Conservation (phyloP, 2,797 vertebrate genomes). For the Furcifer pardalis region DNA sequence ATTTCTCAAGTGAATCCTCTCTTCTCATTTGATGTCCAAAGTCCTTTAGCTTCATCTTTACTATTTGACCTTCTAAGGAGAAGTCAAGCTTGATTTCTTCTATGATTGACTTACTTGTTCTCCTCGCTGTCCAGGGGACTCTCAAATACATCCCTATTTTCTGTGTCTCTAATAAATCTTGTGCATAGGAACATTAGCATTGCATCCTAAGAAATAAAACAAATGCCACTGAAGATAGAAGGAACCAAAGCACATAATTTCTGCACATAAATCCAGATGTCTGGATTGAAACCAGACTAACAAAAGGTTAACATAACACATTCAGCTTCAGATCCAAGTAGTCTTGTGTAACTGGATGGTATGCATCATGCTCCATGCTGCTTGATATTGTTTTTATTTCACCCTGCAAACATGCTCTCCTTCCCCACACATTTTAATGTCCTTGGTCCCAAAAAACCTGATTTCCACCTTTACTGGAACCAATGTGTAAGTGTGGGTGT, state of each 20-base stretch:
- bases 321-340: background rate
- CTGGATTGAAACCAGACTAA: background rate
- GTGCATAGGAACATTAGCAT: background rate
- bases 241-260: background rate
- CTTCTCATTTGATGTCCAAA: too few relatives aligned
- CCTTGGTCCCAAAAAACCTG: conserved; percentile 30
- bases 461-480: conserved; percentile 24
- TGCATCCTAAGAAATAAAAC: background rate
- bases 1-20: background rate
- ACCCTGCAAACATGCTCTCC: background rate
- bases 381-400: background rate
- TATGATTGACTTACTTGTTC: too few relatives aligned
- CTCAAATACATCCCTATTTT: too few relatives aligned
- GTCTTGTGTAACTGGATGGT: background rate
- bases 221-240: background rate
- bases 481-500: conserved; percentile 9
- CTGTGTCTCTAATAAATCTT: too few relatives aligned
- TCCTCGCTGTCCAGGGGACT: too few relatives aligned
- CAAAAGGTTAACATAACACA: background rate
- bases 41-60: too few relatives aligned
- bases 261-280: background rate
- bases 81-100: too few relatives aligned
- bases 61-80: too few relatives aligned
- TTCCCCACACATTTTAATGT: conserved; percentile 37
- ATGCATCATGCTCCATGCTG: background rate